Evolutionary conservation across 2,888 invertebrate genomes (phyloP).

Genomic region (Electrophaes corylata): DNA sequence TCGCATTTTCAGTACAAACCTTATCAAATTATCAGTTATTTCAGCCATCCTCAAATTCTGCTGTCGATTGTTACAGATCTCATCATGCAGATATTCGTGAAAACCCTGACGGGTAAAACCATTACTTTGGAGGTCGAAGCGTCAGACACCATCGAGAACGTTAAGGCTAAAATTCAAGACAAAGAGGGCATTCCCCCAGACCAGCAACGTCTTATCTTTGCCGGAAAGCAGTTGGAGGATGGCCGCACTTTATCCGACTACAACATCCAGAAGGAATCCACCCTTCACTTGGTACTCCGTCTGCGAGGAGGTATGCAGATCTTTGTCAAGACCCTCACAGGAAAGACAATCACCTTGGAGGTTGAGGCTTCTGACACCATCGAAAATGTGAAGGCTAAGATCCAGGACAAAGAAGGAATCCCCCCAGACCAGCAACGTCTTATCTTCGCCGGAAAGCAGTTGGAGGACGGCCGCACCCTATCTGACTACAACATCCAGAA

Average conservation of each 20-base stretch:
- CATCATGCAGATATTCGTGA: slow-evolving; percentile 70
- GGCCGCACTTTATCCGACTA: slow-evolving; percentile 68
- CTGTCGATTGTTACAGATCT: slow-evolving; percentile 60
- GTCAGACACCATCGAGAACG: slow-evolving; percentile 69
- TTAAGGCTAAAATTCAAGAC: slow-evolving; percentile 69
- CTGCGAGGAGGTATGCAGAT: slow-evolving; percentile 71
- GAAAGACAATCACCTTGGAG: slow-evolving; percentile 69
- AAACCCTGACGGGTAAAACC: slow-evolving; percentile 58
- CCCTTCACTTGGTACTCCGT: slow-evolving; percentile 63
- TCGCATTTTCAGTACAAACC: slow-evolving; percentile 26
- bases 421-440: slow-evolving; percentile 71
- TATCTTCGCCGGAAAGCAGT: slow-evolving; percentile 70
- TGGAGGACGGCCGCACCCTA: slow-evolving; percentile 69
- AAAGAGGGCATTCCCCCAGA: slow-evolving; percentile 71
- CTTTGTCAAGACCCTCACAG: slow-evolving; percentile 69
- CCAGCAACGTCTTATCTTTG: slow-evolving; percentile 67
- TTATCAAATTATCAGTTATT: slow-evolving; percentile 52
- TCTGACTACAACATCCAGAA: slow-evolving; percentile 74
- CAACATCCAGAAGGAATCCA: slow-evolving; percentile 70
- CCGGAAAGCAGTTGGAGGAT: slow-evolving; percentile 67
- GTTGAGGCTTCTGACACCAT: slow-evolving; percentile 70
- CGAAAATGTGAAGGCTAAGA: slow-evolving; percentile 71
- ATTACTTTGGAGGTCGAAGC: slow-evolving; percentile 66
- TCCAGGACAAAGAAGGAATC: slow-evolving; percentile 72
- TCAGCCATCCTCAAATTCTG: slow-evolving; percentile 39